Conservation (phyloP, 2,888 invertebrate species). For the Brachyptera putata region DNA sequence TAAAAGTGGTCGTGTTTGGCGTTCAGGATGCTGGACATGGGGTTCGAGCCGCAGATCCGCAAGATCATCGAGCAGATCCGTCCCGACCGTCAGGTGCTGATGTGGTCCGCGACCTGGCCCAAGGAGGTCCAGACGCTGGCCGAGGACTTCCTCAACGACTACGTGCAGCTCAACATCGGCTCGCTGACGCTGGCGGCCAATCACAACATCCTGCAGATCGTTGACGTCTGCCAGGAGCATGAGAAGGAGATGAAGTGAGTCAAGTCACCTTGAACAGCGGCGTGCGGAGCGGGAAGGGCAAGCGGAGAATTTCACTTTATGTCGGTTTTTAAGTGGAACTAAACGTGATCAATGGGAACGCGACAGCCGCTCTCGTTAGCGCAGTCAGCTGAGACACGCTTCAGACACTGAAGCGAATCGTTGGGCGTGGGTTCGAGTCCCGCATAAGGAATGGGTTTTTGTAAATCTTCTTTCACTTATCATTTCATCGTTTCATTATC, state of each 20-base stretch:
- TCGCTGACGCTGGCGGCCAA: slow-evolving; percentile 89
- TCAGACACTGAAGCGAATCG: too few relatives aligned
- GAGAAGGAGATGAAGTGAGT: slow-evolving; percentile 67
- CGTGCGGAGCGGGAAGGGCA: too few relatives aligned
- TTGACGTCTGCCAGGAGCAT: slow-evolving; percentile 89
- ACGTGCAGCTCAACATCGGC: slow-evolving; percentile 96
- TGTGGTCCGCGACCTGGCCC: slow-evolving; percentile 99
- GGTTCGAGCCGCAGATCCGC: slow-evolving; percentile 94
- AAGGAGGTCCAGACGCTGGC: slow-evolving; percentile 94
- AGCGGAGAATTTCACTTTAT: too few relatives aligned
- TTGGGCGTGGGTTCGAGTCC: too few relatives aligned
- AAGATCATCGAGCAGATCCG: slow-evolving; percentile 93
- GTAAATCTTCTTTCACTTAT: too few relatives aligned
- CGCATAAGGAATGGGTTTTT: too few relatives aligned
- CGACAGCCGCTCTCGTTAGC: too few relatives aligned
- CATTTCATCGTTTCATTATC: too few relatives aligned
- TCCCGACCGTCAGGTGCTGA: slow-evolving; percentile 57
- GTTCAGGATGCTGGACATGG: slow-evolving; percentile 92
- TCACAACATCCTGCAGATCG: slow-evolving; percentile 88
- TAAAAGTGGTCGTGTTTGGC: not conserved
- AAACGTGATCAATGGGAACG: too few relatives aligned
- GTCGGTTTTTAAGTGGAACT: too few relatives aligned
- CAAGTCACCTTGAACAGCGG: not conserved
- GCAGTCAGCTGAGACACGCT: too few relatives aligned
- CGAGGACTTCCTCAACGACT: slow-evolving; percentile 92